Base-by-base conservation (phyloP, 2,797 vertebrate species). In the Artibeus lituratus region DNA sequence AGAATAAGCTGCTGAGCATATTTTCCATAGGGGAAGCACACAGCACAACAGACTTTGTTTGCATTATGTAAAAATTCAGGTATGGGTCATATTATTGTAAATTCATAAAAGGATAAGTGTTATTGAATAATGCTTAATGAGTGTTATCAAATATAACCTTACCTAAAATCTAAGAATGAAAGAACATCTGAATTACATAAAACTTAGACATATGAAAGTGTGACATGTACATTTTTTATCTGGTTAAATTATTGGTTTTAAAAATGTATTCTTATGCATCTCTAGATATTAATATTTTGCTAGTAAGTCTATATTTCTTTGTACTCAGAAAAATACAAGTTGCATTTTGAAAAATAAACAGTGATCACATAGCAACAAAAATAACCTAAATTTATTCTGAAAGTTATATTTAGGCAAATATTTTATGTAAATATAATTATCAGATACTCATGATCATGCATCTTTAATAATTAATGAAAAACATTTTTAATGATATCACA, bases 271-370 rank as follows among this genome's bases (percentile, higher is more conserved):
- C 32, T 91, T 47, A 70, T 24, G 15, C 19, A 32, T 86, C 42
- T 15, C 21, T 85, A 77, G 32, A n/a, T 94, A 95, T 59, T 89
- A 5, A 78, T 2, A 59, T 62, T 82, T 93, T 72, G 42, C 65
- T 81, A 90, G 5, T 87, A 51, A 82, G 18, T 4, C 59, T 7
- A 12, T 88, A 44, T 83, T 93, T 77, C 21, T n/a, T 65, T 89
- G 22, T 74, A 74, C 18, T 90, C 39, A 80, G 39, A 35, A 88
- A n/a, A 73, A 53, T n/a, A 47, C 67, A 47, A 37, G 5, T 72
- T 57, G 6, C 70, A 67, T 35, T 70, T 96, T 94, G 59, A 84
- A 87, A 92, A 84, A 47, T 76, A 37, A 87, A 59, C n/a, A 69
- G 72, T 77, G 51, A 65, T 21, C 29, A 16, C 70, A 44, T 29